These are phyloP conservation scores for Thera britannica DNA, from an alignment of 2,888 invertebrate genomes.

Conservation along the genomic window DNA sequence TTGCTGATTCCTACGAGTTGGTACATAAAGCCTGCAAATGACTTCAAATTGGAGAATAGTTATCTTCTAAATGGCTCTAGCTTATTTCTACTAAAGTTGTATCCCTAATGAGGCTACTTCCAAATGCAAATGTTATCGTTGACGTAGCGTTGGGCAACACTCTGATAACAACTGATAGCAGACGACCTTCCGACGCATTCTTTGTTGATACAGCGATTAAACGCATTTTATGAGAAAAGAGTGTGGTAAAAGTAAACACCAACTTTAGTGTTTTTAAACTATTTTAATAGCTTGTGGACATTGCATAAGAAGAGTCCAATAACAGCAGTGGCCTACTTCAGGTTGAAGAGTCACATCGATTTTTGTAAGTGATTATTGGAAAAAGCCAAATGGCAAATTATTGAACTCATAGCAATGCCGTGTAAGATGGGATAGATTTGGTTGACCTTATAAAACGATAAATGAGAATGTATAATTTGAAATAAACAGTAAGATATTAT, in stretches of 20 bases:
- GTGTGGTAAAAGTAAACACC: conserved; percentile 8
- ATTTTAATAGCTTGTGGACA: neutral
- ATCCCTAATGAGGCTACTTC: conserved; percentile 31
- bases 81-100: neutral
- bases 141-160: conserved; percentile 38
- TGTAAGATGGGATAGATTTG: neutral
- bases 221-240: conserved; percentile 20
- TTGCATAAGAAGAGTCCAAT: too few species aligned
- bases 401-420: conserved; percentile 2
- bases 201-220: conserved; percentile 37
- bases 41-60: too few species aligned
- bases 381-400: neutral
- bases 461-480: too few species aligned
- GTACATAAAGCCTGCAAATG: too few species aligned
- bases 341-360: too few species aligned
- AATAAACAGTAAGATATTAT: too few species aligned
- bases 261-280: neutral
- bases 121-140: conserved; percentile 30
- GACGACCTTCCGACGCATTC: conserved; percentile 47
- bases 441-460: neutral
- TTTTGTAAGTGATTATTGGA: too few species aligned
- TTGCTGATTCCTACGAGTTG: too few species aligned
- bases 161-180: conserved; percentile 38
- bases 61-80: neutral
- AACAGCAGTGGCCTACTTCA: too few species aligned